phyloP scores from a whole-genome alignment of 1,140 invertebrate species.

The Calephelis nemesis region DNA sequence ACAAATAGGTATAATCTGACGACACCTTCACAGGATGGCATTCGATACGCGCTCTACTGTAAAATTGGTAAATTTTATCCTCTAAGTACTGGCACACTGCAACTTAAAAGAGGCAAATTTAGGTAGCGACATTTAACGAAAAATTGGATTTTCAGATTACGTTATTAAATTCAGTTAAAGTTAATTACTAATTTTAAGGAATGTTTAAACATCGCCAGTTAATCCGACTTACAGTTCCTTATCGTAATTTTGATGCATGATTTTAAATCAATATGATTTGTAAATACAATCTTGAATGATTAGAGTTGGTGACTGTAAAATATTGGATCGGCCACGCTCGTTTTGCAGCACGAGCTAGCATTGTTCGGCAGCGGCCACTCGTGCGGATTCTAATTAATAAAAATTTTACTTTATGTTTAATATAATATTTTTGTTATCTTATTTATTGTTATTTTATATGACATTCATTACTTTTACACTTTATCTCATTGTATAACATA shows the following conservation, averaged over 20 bases:
- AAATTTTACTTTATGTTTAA: no score
- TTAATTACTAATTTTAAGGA: no score
- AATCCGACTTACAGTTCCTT: background rate
- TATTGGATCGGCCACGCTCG: slow-evolving; percentile 65
- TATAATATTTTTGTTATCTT: no score
- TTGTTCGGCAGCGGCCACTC: slow-evolving; percentile 9
- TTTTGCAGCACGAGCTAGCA: slow-evolving; percentile 50
- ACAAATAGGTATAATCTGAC: slow-evolving; percentile 31
- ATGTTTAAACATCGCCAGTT: no score
- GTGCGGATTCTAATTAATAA: slow-evolving; percentile 12
- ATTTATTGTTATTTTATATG: no score
- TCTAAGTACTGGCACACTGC: no score
- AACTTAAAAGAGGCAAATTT: no score
- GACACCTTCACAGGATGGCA: slow-evolving; percentile 43
- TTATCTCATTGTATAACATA: no score
- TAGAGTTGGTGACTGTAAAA: slow-evolving; percentile 65
- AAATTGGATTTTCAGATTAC: no score
- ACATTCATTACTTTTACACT: no score
- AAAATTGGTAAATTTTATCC: slow-evolving; percentile 38
- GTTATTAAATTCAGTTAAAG: no score
- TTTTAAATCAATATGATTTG: slow-evolving; percentile 26
- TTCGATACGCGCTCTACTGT: slow-evolving; percentile 46
- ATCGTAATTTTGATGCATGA: slow-evolving; percentile 11
- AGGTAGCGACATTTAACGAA: no score
- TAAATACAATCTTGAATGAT: slow-evolving; percentile 66